Evolutionary conservation across 37 sponge, comb jelly and placozoan genomes (phyloP).

Genomic region (Eunapius fragilis): DNA sequence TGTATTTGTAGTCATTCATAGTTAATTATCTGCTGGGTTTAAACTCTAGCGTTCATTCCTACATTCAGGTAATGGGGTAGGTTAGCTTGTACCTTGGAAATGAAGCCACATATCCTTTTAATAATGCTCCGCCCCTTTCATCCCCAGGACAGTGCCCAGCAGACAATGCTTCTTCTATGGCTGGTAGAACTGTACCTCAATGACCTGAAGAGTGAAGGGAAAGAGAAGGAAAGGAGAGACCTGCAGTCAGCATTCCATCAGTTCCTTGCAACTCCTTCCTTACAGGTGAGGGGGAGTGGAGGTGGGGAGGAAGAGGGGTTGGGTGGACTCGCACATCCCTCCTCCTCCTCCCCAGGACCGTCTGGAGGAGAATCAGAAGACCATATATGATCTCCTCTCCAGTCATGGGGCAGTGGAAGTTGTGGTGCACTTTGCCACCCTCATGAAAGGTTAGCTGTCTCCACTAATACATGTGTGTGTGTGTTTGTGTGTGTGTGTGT

Average conservation of each 20-base stretch:
- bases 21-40: too few species aligned
- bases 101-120: too few species aligned
- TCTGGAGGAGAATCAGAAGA: constrained; percentile 71
- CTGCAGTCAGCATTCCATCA: constrained; percentile 69
- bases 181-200: constrained; percentile 83
- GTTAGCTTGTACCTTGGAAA: too few species aligned
- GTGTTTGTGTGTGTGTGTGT: background rate
- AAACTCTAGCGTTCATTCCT: too few species aligned
- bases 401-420: constrained; percentile 94
- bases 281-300: constrained; percentile 42
- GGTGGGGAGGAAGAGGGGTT: too few species aligned
- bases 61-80: too few species aligned
- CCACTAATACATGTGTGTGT: constrained; percentile 4
- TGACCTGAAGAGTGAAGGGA: constrained; percentile 49
- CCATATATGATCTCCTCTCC: constrained; percentile 83
- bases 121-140: background rate
- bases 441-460: constrained; percentile 73
- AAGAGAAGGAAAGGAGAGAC: background rate
- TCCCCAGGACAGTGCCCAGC: constrained; percentile 75
- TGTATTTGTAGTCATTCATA: too few species aligned
- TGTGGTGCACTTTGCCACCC: constrained; percentile 85
- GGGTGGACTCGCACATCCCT: too few species aligned
- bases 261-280: constrained; percentile 45
- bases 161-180: constrained; percentile 86
- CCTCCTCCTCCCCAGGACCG: constrained; percentile 42